Conservation (phyloP, 2,797 vertebrate species). For the Microctenopoma stevenorrisi region DNA sequence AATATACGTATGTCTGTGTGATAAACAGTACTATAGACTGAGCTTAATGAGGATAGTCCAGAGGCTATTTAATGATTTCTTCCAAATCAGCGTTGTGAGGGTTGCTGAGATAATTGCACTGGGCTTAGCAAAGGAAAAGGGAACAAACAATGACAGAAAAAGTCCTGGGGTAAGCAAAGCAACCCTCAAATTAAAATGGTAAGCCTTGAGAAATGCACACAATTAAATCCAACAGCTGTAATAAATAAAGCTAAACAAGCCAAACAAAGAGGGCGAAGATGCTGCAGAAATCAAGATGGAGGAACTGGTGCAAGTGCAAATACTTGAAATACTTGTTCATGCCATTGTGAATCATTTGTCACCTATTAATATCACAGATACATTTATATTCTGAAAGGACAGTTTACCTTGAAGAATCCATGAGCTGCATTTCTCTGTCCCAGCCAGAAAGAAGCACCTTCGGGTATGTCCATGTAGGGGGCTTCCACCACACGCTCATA, state of each 20-base stretch:
- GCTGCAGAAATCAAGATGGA: conserved; percentile 26
- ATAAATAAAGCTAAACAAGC: conserved; percentile 69
- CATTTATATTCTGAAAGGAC: conserved; percentile 14
- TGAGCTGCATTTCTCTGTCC: conserved; percentile 96
- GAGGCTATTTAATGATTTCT: conserved; percentile 78
- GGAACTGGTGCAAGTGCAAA: conserved; percentile 8
- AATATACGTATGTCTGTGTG: conserved; percentile 49
- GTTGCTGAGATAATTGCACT: conserved; percentile 74
- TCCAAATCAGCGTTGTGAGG: conserved; percentile 69
- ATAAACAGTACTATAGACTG: conserved; percentile 69
- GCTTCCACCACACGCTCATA: conserved; percentile 96
- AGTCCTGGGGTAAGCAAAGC: conserved; percentile 46
- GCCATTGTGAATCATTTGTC: conserved; percentile 50
- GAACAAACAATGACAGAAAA: conserved; percentile 66
- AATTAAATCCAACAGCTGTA: conserved; percentile 66
- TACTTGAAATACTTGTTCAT: conserved; percentile 27
- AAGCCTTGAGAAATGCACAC: conserved; percentile 62
- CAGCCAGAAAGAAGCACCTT: conserved; percentile 92
- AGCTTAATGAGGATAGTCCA: conserved; percentile 76
- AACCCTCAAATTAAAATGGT: conserved; percentile 64
- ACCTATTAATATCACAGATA: conserved; percentile 22
- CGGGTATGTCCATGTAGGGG: conserved; percentile 91
- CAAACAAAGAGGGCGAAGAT: conserved; percentile 49
- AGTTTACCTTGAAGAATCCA: conserved; percentile 94
- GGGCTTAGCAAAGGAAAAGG: conserved; percentile 58